Conservation (phyloP, 2,113 vertebrate species). For the Nothoprocta pentlandii region DNA sequence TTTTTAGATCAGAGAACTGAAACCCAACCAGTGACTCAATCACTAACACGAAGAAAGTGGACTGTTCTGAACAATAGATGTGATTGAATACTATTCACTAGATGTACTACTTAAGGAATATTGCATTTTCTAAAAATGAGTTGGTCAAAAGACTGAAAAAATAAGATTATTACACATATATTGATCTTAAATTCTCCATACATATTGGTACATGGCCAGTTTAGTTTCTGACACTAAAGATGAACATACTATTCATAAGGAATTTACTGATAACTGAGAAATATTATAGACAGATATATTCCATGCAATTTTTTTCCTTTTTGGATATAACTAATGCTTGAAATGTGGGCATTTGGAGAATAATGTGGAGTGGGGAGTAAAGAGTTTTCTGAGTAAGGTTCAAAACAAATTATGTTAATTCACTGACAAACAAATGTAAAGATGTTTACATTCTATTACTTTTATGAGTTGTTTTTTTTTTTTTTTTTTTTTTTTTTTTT, state of each 20-base stretch:
- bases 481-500: too few species aligned
- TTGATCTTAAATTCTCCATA: not conserved
- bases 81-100: not conserved
- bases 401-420: not conserved
- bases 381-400: not conserved
- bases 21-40: not conserved
- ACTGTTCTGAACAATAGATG: not conserved
- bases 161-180: not conserved
- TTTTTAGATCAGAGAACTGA: not conserved
- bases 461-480: not conserved
- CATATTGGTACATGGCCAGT: not conserved
- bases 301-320: not conserved
- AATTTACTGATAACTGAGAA: not conserved
- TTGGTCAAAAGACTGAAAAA: not conserved
- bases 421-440: not conserved
- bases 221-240: not conserved
- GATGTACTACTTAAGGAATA: not conserved
- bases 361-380: not conserved
- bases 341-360: not conserved
- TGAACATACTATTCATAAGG: not conserved
- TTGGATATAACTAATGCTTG: accelerated
- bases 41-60: not conserved
- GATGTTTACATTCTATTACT: too few species aligned
- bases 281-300: not conserved
- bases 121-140: not conserved